A percentile compares a stretch with the other conserved stretches of the same genome.
phyloP scores from a whole-genome alignment of 2,888 invertebrate genomes.

The Polietes domitor region DNA sequence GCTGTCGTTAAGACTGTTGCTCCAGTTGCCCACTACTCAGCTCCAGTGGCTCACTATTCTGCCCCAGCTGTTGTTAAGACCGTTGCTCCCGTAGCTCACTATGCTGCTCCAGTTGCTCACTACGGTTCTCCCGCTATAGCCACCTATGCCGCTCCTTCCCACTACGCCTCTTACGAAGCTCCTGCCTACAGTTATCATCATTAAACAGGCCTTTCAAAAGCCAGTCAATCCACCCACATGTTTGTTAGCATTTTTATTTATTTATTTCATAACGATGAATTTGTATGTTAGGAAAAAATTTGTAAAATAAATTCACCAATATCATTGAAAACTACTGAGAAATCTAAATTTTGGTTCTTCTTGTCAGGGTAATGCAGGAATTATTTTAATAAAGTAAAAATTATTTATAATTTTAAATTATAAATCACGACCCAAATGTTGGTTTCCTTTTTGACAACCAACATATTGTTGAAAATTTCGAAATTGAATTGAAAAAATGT shows the following conservation, averaged over 20 bases:
- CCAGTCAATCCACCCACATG: background rate
- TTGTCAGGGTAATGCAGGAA: too few species aligned
- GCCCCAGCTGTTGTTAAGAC: slow-evolving; percentile 50
- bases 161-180: slow-evolving; percentile 31
- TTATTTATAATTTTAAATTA: too few species aligned
- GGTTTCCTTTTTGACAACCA: too few species aligned
- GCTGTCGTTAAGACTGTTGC: slow-evolving; percentile 60
- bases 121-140: slow-evolving; percentile 52
- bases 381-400: too few species aligned
- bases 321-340: background rate
- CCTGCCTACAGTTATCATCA: slow-evolving; percentile 42
- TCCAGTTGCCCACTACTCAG: slow-evolving; percentile 69
- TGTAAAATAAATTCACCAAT: slow-evolving; percentile 20
- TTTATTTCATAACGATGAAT: slow-evolving; percentile 1
- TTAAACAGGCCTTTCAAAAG: background rate
- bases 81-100: slow-evolving; percentile 54
- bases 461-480: too few species aligned
- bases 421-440: too few species aligned
- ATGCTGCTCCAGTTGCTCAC: slow-evolving; percentile 64
- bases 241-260: slow-evolving; percentile 9
- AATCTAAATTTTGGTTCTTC: too few species aligned
- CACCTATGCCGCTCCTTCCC: slow-evolving; percentile 12
- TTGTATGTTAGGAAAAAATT: background rate
- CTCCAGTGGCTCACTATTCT: slow-evolving; percentile 67
- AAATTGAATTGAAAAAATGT: too few species aligned